phyloP scores from a whole-genome alignment of 2,797 vertebrate species.

The Bovichtus variegatus region DNA sequence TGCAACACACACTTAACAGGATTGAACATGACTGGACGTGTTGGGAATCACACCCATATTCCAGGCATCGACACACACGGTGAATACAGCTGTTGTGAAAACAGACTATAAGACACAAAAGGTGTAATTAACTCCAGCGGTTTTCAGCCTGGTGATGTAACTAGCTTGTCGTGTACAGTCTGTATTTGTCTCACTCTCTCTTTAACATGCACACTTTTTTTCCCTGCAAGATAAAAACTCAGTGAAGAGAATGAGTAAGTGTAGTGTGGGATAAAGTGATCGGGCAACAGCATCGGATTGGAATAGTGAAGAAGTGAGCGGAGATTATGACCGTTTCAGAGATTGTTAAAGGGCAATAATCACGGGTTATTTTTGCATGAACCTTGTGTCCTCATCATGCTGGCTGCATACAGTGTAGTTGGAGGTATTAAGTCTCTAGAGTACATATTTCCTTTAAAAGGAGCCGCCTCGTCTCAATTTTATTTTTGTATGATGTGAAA shows the following conservation, averaged over 20 bases:
- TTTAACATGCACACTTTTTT: background rate
- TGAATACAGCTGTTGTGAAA: constrained; percentile 49
- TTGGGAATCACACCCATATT: constrained; percentile 64
- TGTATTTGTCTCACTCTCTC: constrained; percentile 2
- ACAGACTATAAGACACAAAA: constrained; percentile 32
- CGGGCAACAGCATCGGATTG: background rate
- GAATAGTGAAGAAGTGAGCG: background rate
- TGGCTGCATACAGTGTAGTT: background rate
- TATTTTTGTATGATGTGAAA: background rate
- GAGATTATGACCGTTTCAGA: background rate
- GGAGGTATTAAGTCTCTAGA: background rate
- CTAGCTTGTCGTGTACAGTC: constrained; percentile 19
- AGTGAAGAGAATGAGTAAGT: fast-evolving
- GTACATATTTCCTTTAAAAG: background rate
- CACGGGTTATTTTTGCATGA: too few species aligned
- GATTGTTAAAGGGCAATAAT: background rate
- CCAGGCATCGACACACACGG: constrained; percentile 37
- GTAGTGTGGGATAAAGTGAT: background rate
- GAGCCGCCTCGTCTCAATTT: background rate
- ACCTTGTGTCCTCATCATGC: background rate
- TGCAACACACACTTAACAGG: constrained; percentile 32
- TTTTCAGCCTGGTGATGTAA: constrained; percentile 27
- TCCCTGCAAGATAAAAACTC: background rate
- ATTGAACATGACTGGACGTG: constrained; percentile 57
- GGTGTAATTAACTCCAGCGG: constrained; percentile 39